These are phyloP conservation scores for Galbula dea DNA, from an alignment of 2,113 vertebrate species.

Conservation along the genomic window DNA sequence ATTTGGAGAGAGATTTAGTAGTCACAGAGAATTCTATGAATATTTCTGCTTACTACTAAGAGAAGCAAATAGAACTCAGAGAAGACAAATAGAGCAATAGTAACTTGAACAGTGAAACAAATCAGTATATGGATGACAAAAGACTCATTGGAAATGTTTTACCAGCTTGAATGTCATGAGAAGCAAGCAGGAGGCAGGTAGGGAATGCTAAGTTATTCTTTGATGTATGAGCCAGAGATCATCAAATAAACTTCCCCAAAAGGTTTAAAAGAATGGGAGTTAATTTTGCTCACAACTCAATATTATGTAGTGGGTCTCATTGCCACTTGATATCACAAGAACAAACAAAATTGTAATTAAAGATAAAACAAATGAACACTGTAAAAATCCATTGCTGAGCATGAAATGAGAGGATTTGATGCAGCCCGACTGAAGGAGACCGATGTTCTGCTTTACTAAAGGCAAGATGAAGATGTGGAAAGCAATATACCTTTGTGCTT, in stretches of 20 bases:
- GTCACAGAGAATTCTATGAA: neutral
- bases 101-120: neutral
- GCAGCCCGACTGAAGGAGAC: neutral
- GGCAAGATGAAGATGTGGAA: neutral
- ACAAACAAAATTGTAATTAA: neutral
- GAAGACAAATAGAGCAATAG: neutral
- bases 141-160: neutral
- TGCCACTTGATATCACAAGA: neutral
- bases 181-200: neutral
- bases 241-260: neutral
- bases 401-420: neutral
- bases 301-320: neutral
- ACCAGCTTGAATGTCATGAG: neutral
- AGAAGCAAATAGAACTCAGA: neutral
- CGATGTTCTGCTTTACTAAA: neutral
- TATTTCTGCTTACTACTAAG: slow-evolving; percentile 9
- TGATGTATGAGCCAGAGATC: neutral
- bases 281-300: neutral
- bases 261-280: neutral
- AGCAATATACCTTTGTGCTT: neutral
- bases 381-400: neutral
- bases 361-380: neutral
- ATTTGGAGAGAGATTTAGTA: slow-evolving; percentile 10
- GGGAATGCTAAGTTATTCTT: neutral
- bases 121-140: slow-evolving; percentile 5